These are phyloP conservation scores for Hydractinia echinata DNA, from an alignment of 30 jellyfish, hydroid and myxozoan species.

Conservation along the genomic window DNA sequence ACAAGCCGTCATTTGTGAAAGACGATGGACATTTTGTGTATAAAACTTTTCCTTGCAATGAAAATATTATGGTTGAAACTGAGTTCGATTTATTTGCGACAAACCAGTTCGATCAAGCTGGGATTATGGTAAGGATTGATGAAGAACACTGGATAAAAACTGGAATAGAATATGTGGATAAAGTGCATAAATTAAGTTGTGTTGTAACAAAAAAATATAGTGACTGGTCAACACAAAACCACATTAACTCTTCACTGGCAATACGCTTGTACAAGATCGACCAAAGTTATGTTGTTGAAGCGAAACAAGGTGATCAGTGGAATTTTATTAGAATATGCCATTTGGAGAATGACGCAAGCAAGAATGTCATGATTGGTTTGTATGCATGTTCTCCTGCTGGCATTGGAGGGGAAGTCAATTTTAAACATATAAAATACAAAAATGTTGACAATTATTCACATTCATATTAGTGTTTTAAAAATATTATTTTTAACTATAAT, in stretches of 20 bases:
- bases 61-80: constrained; percentile 21
- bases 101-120: constrained; percentile 28
- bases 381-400: constrained; percentile 8
- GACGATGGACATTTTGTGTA: constrained; percentile 21
- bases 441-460: not conserved
- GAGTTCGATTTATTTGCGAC: not conserved
- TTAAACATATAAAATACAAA: not conserved
- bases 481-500: not conserved
- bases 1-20: not conserved
- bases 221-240: constrained; percentile 29
- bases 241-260: not conserved
- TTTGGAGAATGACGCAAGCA: not conserved
- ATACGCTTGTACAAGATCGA: constrained; percentile 3
- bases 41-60: not conserved
- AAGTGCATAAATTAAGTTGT: constrained; percentile 13
- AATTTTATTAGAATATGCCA: constrained; percentile 9
- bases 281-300: constrained; percentile 8
- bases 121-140: constrained; percentile 4
- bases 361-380: constrained; percentile 8
- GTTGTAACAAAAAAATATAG: constrained; percentile 15
- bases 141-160: constrained; percentile 17
- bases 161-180: constrained; percentile 18
- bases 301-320: constrained; percentile 7
- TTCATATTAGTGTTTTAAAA: not conserved
- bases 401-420: not conserved